Conservation (phyloP, 2,888 invertebrate genomes). For the Ophioninae sp. region DNA sequence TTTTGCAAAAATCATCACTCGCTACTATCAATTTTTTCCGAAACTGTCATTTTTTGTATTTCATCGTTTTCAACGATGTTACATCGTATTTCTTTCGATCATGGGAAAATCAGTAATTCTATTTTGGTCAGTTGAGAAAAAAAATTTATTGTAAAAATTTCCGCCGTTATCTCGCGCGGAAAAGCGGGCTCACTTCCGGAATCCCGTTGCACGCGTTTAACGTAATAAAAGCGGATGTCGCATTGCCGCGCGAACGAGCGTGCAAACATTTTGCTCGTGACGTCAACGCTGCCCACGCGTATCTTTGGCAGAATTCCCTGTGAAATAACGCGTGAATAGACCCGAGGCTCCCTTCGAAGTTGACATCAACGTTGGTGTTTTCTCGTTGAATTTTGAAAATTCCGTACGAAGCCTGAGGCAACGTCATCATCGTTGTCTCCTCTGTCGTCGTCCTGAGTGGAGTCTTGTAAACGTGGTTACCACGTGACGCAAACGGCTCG, state of each 20-base stretch:
- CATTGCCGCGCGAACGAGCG: background rate
- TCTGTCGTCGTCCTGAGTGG: background rate
- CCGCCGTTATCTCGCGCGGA: background rate
- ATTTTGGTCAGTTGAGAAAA: no score
- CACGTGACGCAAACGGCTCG: conserved; percentile 64
- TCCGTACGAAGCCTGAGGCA: conserved; percentile 24
- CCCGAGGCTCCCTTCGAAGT: background rate
- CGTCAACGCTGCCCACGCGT: conserved; percentile 26
- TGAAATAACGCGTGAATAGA: conserved; percentile 43
- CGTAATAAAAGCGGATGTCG: background rate
- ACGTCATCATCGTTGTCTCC: conserved; percentile 28
- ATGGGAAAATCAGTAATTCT: no score
- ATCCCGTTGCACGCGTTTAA: background rate
- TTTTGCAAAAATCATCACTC: no score
- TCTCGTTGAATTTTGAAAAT: conserved; percentile 51
- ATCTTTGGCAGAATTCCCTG: conserved; percentile 50
- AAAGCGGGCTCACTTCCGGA: background rate
- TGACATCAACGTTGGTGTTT: conserved; percentile 15
- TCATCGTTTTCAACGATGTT: no score
- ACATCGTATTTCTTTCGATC: no score
- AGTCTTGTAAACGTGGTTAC: conserved; percentile 43
- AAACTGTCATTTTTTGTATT: no score
- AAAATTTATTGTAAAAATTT: background rate
- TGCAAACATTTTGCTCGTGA: conserved; percentile 13
- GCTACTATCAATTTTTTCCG: no score